Evolutionary conservation across 2,888 invertebrate species (phyloP), one percentile per base, ranked within the genome.

Genomic region (Drosophila yooni): DNA sequence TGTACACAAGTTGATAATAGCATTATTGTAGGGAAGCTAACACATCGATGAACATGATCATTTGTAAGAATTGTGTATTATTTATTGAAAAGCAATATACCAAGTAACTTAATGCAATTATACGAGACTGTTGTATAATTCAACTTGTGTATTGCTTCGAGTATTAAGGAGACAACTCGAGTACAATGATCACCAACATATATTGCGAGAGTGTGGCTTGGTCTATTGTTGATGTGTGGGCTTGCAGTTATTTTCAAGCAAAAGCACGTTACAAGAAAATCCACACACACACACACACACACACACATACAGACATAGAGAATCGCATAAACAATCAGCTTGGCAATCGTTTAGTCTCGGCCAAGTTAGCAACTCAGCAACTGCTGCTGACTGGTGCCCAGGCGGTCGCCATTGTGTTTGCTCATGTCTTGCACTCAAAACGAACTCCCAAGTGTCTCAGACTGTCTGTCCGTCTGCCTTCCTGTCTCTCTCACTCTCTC

Each of bases 361-460:
- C 77, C 72, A 77, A 76, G 67, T 81, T 76, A 76, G 67, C 53
- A 80, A 70, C 83, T 82, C 84, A 80, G 79, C 77, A 79, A 82
- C 89, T 81, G 79, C 81, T 79, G 31, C 58, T 86, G 80, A 82
- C 87, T 76, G 75, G 78, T 57, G 69, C 69, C 82, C 83, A 83
- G 81, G 86, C 73, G 78, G 74, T 74, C 71, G 71, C 83, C 67
- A 89, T 91, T 89, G 89, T 89, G 69, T 74, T 74, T 66, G 74
- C 52, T 64, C 18, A 40, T 38, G 33, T 62, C 59, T 48, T 60
- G 70, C 61, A 58, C 66, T 65, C 60, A 57, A 51, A 40, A 58
- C 75, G 43, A 72, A 72, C 66, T 74, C 59, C 59, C 58, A 73
- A 73, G 70, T 74, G 74, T 78, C 77, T 78, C 54, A 68, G 70